phyloP scores from a whole-genome alignment of 2,888 invertebrate species.

The Ceratothoa steindachneri region DNA sequence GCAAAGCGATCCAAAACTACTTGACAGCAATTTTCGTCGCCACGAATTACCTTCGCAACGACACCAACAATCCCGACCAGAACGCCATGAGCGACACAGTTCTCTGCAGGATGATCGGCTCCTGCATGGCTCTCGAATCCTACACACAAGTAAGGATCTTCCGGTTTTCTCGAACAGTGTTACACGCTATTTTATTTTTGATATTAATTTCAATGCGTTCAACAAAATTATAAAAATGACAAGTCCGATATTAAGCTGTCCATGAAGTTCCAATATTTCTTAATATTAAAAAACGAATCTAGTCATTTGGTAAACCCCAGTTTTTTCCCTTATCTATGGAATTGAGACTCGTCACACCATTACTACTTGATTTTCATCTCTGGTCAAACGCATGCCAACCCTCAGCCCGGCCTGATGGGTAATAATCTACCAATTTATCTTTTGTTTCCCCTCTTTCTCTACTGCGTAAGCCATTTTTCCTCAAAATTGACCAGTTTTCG shows the following conservation, averaged over 20 bases:
- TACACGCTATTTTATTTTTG: not conserved
- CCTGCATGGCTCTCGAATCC: constrained; percentile 45
- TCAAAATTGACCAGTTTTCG: no score
- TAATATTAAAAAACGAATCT: not conserved
- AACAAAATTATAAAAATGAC: not conserved
- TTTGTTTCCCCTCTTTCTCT: no score
- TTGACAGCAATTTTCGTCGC: constrained; percentile 43
- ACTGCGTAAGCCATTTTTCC: no score
- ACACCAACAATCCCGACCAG: constrained; percentile 34
- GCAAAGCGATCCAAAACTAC: constrained; percentile 33
- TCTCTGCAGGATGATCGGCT: constrained; percentile 45
- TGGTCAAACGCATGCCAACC: no score
- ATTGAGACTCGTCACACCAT: no score
- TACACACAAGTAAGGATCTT: constrained; percentile 45
- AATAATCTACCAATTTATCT: no score
- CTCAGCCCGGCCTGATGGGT: no score
- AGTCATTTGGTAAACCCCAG: no score
- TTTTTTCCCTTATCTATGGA: no score
- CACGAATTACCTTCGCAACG: constrained; percentile 40
- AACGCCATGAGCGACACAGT: constrained; percentile 37
- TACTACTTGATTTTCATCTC: no score
- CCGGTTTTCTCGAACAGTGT: not conserved
- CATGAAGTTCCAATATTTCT: not conserved
- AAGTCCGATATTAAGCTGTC: not conserved
- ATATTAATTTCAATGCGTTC: not conserved